Evolutionary conservation across 1,140 invertebrate genomes (phyloP).

Genomic region (Trichonephila clavata): DNA sequence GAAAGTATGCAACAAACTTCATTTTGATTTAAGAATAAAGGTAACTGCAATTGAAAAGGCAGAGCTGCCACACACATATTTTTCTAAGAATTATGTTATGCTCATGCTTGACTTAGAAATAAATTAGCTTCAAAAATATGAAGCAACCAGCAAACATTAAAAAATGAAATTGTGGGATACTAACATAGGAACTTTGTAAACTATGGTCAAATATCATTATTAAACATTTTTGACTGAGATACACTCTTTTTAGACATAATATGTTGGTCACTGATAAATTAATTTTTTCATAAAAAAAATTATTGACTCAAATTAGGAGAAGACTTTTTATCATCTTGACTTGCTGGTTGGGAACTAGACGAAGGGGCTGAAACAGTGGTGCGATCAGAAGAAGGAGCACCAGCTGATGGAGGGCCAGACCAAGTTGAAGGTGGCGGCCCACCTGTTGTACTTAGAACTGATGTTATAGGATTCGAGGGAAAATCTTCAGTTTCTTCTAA

Average conservation of each 20-base stretch:
- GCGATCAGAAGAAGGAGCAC: conserved; percentile 67
- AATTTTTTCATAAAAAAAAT: conserved; percentile 53
- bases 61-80: neutral
- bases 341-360: conserved; percentile 70
- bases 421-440: conserved; percentile 72
- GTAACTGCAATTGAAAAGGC: neutral
- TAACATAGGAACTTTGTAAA: conserved; percentile 71
- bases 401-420: conserved; percentile 73
- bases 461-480: conserved; percentile 71
- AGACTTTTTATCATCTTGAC: conserved; percentile 76
- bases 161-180: neutral
- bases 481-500: conserved; percentile 78
- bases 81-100: neutral
- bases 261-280: conserved; percentile 56
- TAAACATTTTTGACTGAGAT: conserved; percentile 51
- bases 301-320: conserved; percentile 77
- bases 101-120: neutral
- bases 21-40: neutral
- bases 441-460: conserved; percentile 71
- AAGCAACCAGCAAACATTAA: neutral
- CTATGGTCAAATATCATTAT: conserved; percentile 68
- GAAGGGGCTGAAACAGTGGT: conserved; percentile 68
- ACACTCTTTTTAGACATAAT: conserved; percentile 53
- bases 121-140: neutral
- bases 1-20: neutral